Percentiles rank a stretch among this genome's conserved stretches.
Conservation (phyloP, 2,888 invertebrate species). For the Fragum fragum region DNA sequence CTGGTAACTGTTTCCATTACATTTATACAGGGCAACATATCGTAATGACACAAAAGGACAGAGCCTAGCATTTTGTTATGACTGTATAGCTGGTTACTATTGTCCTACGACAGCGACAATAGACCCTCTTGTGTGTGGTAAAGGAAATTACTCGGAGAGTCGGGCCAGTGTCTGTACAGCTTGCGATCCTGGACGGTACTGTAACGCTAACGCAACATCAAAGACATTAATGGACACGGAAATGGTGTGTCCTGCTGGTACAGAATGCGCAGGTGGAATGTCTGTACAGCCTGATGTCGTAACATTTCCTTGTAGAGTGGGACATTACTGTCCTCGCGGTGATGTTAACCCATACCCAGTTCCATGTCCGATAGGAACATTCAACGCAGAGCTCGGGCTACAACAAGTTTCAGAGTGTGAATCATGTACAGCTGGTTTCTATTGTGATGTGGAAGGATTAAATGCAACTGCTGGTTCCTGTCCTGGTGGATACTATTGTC, state of each 20-base stretch:
- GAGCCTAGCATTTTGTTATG: slow-evolving; percentile 73
- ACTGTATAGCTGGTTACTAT: slow-evolving; percentile 84
- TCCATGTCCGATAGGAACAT: slow-evolving; percentile 84
- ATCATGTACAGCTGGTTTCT: slow-evolving; percentile 83
- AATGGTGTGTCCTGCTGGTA: slow-evolving; percentile 81
- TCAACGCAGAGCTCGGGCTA: slow-evolving; percentile 78
- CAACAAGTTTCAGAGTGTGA: slow-evolving; percentile 83
- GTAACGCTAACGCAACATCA: slow-evolving; percentile 83
- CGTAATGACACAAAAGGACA: slow-evolving; percentile 75
- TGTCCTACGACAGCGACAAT: slow-evolving; percentile 79
- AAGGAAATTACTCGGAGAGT: slow-evolving; percentile 83
- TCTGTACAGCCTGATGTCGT: slow-evolving; percentile 78
- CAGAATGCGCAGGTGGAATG: slow-evolving; percentile 84
- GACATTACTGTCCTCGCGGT: slow-evolving; percentile 85
- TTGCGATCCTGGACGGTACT: slow-evolving; percentile 83
- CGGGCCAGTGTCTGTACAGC: slow-evolving; percentile 78
- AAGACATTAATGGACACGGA: slow-evolving; percentile 69
- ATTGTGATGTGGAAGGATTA: slow-evolving; percentile 82
- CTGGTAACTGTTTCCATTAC: no score
- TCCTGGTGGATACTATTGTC: slow-evolving; percentile 85
- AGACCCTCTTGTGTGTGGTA: slow-evolving; percentile 81
- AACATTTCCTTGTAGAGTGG: slow-evolving; percentile 79
- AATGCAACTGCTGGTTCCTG: slow-evolving; percentile 79
- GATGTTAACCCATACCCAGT: slow-evolving; percentile 84
- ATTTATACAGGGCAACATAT: slow-evolving; percentile 82